Evolutionary conservation across 2,888 invertebrate species (phyloP).

Genomic region (Lissonota sp.): DNA sequence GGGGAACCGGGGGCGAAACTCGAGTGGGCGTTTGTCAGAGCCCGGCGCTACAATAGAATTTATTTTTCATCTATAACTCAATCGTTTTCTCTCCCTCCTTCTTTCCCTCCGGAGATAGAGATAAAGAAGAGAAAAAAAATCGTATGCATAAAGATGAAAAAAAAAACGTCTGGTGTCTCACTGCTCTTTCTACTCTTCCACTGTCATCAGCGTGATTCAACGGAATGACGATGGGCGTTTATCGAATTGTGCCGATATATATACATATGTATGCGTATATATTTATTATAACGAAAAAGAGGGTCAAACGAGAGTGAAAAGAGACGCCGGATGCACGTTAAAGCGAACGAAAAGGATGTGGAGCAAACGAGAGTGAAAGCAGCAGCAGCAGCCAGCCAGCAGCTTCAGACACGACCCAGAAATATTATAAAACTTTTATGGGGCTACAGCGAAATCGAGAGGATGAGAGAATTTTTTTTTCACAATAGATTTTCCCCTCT

Average conservation of each 20-base stretch:
- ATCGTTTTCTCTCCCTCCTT: constrained; percentile 38
- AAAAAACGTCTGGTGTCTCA: constrained; percentile 13
- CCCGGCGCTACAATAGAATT: constrained; percentile 30
- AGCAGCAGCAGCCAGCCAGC: constrained; percentile 17
- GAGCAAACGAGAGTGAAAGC: constrained; percentile 77
- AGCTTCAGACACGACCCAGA: constrained; percentile 12
- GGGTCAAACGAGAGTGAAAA: constrained; percentile 69
- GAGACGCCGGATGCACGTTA: constrained; percentile 56
- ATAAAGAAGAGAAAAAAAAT: constrained; percentile 5
- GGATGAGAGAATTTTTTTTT: background rate
- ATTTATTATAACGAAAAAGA: background rate
- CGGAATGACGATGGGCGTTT: constrained; percentile 39
- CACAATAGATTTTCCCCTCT: constrained; percentile 5
- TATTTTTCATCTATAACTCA: constrained; percentile 41
- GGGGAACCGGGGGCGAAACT: constrained; percentile 39
- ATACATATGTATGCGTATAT: background rate
- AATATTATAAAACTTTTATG: constrained; percentile 17
- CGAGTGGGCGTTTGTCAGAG: constrained; percentile 51
- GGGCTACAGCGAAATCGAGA: constrained; percentile 12
- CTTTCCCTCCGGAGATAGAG: background rate
- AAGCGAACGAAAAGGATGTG: constrained; percentile 70
- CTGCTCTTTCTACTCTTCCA: constrained; percentile 13
- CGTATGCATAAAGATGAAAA: constrained; percentile 1
- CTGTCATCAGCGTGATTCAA: constrained; percentile 48
- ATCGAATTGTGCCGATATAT: constrained; percentile 20